Percentiles rank a stretch among this genome's conserved stretches.
These are phyloP conservation scores for Alcedo atthis DNA, from an alignment of 2,797 vertebrate genomes.

Conservation along the genomic window DNA sequence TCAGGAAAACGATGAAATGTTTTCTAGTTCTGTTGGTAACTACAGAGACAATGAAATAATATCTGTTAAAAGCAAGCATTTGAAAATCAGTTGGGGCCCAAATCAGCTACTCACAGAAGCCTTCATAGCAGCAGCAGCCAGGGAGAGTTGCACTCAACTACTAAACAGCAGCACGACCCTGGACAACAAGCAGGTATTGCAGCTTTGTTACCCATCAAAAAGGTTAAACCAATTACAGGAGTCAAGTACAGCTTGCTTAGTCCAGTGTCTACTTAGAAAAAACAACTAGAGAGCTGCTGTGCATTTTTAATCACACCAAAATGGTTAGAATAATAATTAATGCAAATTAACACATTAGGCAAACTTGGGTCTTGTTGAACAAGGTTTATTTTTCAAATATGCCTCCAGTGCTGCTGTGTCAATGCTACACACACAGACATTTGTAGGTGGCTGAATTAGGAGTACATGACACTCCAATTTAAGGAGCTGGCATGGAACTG, in stretches of 20 bases:
- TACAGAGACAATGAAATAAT: neutral
- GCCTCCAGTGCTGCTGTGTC: neutral
- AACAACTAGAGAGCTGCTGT: neutral
- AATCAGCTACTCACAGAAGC: neutral
- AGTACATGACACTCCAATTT: neutral
- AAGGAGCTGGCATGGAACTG: neutral
- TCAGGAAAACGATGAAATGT: neutral
- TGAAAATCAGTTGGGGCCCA: neutral
- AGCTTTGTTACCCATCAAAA: neutral
- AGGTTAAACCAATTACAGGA: neutral
- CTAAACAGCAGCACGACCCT: accelerated
- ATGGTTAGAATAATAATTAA: neutral
- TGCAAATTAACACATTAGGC: neutral
- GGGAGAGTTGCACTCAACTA: neutral
- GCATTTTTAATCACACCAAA: neutral
- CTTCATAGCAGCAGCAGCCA: neutral
- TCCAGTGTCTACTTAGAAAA: neutral
- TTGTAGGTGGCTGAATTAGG: neutral
- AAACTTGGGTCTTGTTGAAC: neutral
- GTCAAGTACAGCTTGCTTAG: neutral
- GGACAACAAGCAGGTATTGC: neutral
- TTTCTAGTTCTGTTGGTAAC: neutral
- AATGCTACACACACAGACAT: neutral
- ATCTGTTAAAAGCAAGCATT: neutral
- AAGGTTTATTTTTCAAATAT: neutral